Conservation (phyloP, 2,113 vertebrate species). For the Rostratula benghalensis region DNA sequence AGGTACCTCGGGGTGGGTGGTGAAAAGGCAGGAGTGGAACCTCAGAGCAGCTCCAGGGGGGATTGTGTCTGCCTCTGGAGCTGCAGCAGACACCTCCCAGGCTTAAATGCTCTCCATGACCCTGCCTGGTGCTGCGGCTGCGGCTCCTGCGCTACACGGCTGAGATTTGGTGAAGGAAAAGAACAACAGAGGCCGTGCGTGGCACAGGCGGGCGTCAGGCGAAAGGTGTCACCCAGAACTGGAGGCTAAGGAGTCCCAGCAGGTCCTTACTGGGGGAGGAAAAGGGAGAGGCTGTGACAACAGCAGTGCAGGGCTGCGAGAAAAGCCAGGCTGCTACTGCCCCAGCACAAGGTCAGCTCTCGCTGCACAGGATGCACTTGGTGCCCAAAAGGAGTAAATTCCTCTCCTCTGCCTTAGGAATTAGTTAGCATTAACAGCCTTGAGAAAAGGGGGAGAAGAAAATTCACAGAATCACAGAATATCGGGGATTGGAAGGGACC, state of each 20-base stretch:
- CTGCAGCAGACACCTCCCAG: background rate
- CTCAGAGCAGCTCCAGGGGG: no score
- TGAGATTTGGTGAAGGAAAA: background rate
- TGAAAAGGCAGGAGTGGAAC: background rate
- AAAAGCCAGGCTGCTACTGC: no score
- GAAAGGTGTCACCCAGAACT: fast-evolving
- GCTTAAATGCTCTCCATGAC: background rate
- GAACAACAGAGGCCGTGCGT: fast-evolving
- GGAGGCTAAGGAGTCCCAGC: background rate
- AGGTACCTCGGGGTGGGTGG: no score
- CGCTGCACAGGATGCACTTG: background rate
- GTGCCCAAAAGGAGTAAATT: background rate
- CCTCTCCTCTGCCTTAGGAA: background rate
- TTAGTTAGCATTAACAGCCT: background rate
- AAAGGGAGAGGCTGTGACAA: fast-evolving
- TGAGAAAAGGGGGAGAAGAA: background rate
- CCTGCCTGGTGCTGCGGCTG: background rate
- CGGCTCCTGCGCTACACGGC: background rate
- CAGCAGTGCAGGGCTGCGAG: fast-evolving
- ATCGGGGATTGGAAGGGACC: no score
- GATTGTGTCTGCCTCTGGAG: no score
- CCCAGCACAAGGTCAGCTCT: background rate
- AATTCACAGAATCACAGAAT: no score
- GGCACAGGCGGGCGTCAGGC: background rate
- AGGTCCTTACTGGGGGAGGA: fast-evolving